Evolutionary conservation across 1,140 invertebrate species (phyloP), one percentile per base, ranked within the genome.

Genomic region (Ceratina calcarata): DNA sequence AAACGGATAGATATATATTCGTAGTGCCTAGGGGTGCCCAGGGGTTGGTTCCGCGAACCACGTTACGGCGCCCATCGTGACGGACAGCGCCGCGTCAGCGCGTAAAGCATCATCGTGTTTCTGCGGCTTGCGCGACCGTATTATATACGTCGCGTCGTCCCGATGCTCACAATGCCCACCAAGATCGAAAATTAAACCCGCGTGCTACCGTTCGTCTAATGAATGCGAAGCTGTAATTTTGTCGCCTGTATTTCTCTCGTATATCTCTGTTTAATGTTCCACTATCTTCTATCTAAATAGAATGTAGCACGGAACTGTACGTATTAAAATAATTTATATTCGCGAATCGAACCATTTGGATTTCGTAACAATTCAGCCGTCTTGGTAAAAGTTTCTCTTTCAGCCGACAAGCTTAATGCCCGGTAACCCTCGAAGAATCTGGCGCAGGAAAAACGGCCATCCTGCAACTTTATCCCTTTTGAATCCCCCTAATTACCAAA

Each of bases 401-500:
- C 27, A 80, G 45, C 55, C 7, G 61, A 22, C 10, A 24, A 12
- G n/a, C 32, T 8, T 53, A 78, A 73, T 32, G 53, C 55, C 27
- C 8, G 53, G 53, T 55, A 85, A 77, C 73, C 57, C 71, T 45
- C 62, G 53, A 86, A 80, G 85, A 86, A 86, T 85, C 80, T 80
- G 83, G 68, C 61, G 55, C 22, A 77, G 72, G 80, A 83, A 86
- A 84, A 87, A 81, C 78, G 79, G 57, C 68, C 87, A 77, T 86
- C 72, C 83, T 64, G 73, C 67, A 87, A 87, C 86, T 91, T 89
- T 89, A 89, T 91, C 89, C 90, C 88, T 89, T 91, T 89, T 87
- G 89, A 90, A 91, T 89, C 89, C 85, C 88, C 79, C 90, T 92
- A 92, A 93, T 93, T 93, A 91, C 90, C 91, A 91, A 92, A 92